Percentiles rank a stretch among this genome's conserved stretches.
phyloP scores from a whole-genome alignment of 2,113 vertebrate genomes.

The Oreochromis aureus region DNA sequence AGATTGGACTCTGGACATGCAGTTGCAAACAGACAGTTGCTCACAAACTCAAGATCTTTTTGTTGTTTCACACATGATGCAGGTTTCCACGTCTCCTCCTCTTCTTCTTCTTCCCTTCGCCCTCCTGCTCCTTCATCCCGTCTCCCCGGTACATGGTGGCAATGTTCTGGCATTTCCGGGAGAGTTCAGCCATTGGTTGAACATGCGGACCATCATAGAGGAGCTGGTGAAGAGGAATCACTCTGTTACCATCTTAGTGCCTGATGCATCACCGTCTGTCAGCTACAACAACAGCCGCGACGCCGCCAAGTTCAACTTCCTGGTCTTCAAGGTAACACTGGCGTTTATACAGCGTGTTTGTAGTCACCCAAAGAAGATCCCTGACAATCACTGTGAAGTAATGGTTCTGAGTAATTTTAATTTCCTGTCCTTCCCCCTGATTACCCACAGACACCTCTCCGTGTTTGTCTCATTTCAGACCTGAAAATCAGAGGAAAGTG shows the following conservation, averaged over 20 bases:
- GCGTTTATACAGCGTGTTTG: too few species aligned
- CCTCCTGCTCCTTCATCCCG: background rate
- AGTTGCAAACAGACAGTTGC: background rate
- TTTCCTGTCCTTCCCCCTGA: background rate
- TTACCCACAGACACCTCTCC: background rate
- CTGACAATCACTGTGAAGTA: background rate
- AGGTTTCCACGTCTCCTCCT: background rate
- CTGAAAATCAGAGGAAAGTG: background rate
- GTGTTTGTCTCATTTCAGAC: background rate
- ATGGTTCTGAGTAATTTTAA: background rate
- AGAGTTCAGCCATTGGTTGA: background rate
- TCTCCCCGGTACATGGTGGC: background rate
- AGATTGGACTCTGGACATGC: too few species aligned
- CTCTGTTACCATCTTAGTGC: background rate
- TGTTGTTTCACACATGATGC: background rate
- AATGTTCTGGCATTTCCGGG: conserved; percentile 5
- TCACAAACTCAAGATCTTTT: background rate
- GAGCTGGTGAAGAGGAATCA: conserved; percentile 21
- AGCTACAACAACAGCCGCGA: too few species aligned
- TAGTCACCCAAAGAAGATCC: background rate
- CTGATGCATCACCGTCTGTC: background rate
- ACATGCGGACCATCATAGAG: conserved; percentile 13
- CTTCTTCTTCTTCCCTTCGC: background rate
- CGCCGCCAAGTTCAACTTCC: too few species aligned
- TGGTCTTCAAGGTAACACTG: too few species aligned